A percentile compares a stretch with the other conserved stretches of the same genome.
These are phyloP conservation scores for Gasteruption jaculator DNA, from an alignment of 2,888 invertebrate genomes.

Conservation along the genomic window DNA sequence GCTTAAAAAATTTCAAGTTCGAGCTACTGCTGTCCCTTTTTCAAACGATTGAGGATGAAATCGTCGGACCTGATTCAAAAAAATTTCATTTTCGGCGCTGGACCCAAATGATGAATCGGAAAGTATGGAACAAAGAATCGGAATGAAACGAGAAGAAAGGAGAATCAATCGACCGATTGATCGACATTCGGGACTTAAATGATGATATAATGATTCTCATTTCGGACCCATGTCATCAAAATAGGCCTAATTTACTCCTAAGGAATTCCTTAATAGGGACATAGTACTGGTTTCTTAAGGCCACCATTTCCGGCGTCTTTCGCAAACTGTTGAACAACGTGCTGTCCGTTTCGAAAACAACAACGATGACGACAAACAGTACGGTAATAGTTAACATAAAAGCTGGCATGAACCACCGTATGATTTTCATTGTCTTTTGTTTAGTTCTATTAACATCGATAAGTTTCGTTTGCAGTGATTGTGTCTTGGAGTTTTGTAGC, in stretches of 20 bases:
- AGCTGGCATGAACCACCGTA: conserved; percentile 73
- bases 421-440: conserved; percentile 50
- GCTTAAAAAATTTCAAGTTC: too few relatives aligned
- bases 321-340: conserved; percentile 65
- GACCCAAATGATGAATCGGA: too few relatives aligned
- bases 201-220: too few relatives aligned
- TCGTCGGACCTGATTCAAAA: too few relatives aligned
- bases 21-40: too few relatives aligned
- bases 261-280: conserved; percentile 77
- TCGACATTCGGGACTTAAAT: too few relatives aligned
- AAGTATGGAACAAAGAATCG: background rate
- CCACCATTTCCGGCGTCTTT: conserved; percentile 71
- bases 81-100: too few relatives aligned
- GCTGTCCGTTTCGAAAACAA: conserved; percentile 77
- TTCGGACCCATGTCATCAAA: conserved; percentile 60
- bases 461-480: conserved; percentile 23
- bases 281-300: conserved; percentile 76
- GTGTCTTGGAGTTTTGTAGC: conserved; percentile 43
- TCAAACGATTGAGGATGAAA: too few relatives aligned
- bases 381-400: conserved; percentile 70
- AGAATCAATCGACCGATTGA: too few relatives aligned
- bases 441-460: conserved; percentile 28
- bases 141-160: too few relatives aligned
- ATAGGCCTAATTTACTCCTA: conserved; percentile 61
- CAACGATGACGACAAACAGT: conserved; percentile 64